phyloP scores from a whole-genome alignment of 2,797 vertebrate species.

The Chaetophractus vellerosus region DNA sequence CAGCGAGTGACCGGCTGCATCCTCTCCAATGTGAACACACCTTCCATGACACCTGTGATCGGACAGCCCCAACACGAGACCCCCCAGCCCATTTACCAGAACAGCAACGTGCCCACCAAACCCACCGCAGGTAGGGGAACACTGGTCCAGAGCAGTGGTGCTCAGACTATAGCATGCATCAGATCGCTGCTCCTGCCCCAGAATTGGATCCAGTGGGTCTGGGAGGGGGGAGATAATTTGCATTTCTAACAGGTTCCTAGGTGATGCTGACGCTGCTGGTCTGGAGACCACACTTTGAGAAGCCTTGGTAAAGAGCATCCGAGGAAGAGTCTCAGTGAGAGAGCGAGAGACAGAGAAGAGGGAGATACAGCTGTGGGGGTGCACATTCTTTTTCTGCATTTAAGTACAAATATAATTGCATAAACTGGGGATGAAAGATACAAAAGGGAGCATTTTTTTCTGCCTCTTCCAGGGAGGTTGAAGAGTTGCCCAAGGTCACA shows the following conservation, averaged over 20 bases:
- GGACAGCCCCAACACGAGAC: constrained; percentile 96
- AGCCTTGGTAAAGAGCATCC: background rate
- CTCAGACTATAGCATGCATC: background rate
- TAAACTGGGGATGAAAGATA: background rate
- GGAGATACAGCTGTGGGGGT: background rate
- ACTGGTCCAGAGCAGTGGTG: rapidly evolving
- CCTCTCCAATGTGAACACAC: constrained; percentile 98
- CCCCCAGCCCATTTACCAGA: constrained; percentile 95
- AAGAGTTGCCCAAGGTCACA: background rate
- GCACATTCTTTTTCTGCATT: background rate
- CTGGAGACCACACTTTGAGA: background rate
- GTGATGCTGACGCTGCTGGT: background rate
- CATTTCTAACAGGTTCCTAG: background rate
- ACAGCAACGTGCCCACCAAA: constrained; percentile 93
- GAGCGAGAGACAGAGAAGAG: background rate
- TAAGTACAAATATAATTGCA: background rate
- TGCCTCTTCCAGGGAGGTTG: background rate
- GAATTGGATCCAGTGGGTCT: background rate
- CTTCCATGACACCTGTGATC: constrained; percentile 97
- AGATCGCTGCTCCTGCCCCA: rapidly evolving
- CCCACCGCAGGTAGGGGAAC: constrained; percentile 93
- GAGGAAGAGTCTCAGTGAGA: background rate
- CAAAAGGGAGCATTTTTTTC: constrained; percentile 8
- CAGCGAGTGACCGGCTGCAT: constrained; percentile 99
- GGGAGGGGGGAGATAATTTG: background rate